Percentiles rank a stretch among this genome's conserved stretches.
Conservation (phyloP, 2,113 vertebrate genomes). For the Panthera tigris region DNA sequence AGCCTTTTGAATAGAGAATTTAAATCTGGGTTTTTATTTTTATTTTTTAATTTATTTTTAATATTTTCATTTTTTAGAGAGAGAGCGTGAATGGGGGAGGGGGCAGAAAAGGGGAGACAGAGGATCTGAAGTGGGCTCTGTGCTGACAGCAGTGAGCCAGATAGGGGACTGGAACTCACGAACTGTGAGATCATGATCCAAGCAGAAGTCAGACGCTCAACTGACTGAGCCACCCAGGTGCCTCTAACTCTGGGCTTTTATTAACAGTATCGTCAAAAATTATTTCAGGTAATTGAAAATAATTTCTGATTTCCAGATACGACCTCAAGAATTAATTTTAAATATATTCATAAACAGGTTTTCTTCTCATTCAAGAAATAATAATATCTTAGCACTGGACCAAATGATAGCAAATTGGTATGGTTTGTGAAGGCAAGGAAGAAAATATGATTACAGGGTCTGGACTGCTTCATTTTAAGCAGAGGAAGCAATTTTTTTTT, state of each 20-base stretch:
- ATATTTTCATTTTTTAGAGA: too few species aligned
- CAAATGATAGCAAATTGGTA: slow-evolving; percentile 40
- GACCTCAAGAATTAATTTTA: background rate
- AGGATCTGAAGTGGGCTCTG: too few species aligned
- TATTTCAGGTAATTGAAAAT: background rate
- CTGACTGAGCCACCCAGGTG: too few species aligned
- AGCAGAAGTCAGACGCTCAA: too few species aligned
- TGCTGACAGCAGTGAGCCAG: too few species aligned
- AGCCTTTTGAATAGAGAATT: background rate
- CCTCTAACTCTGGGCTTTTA: background rate
- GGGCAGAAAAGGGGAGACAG: too few species aligned
- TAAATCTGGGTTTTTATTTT: background rate
- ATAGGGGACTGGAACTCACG: too few species aligned
- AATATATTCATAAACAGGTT: background rate
- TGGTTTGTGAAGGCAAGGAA: slow-evolving; percentile 42
- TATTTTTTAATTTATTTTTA: too few species aligned
- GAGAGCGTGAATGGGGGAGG: too few species aligned
- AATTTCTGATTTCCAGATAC: background rate
- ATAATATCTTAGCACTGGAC: background rate
- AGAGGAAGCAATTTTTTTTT: slow-evolving; percentile 53
- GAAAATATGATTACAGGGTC: slow-evolving; percentile 57
- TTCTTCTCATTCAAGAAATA: slow-evolving; percentile 40
- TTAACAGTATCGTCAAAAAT: background rate
- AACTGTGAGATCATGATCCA: too few species aligned
- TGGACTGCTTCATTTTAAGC: slow-evolving; percentile 43